Conservation (phyloP, 1,140 invertebrate species). For the Hyles euphorbiae region DNA sequence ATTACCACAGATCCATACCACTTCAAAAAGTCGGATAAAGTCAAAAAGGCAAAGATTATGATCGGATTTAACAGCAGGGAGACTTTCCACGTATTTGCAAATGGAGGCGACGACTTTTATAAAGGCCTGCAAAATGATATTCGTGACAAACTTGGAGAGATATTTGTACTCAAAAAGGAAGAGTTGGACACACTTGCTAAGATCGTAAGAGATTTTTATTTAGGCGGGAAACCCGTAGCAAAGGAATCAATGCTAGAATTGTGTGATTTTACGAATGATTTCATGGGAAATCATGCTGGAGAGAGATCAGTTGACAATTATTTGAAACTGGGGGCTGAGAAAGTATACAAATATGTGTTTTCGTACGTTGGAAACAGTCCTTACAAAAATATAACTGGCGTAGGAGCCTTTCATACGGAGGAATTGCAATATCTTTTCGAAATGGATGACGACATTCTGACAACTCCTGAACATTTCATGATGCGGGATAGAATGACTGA, state of each 20-base stretch:
- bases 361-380: constrained; percentile 26
- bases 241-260: constrained; percentile 18
- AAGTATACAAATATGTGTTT: constrained; percentile 30
- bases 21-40: constrained; percentile 12
- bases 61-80: constrained; percentile 31
- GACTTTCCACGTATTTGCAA: constrained; percentile 14
- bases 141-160: constrained; percentile 17
- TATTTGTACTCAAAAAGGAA: constrained; percentile 15
- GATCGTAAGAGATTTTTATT: constrained; percentile 21
- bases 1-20: constrained; percentile 16
- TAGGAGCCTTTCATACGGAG: constrained; percentile 30
- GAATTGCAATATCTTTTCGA: constrained; percentile 30
- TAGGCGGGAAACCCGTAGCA: constrained; percentile 18
- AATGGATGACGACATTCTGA: background rate
- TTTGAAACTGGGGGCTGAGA: constrained; percentile 12
- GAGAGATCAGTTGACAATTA: constrained; percentile 20
- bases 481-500: constrained; percentile 24
- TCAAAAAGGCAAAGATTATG: constrained; percentile 18
- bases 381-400: constrained; percentile 22
- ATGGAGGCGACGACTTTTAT: constrained; percentile 11
- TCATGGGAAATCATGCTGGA: constrained; percentile 19
- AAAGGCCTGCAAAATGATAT: constrained; percentile 8
- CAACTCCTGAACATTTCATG: constrained; percentile 13
- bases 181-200: constrained; percentile 10
- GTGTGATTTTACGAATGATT: constrained; percentile 23